phyloP scores from a whole-genome alignment of 2,113 vertebrate species.

The Pseudorectes ferrugineus region DNA sequence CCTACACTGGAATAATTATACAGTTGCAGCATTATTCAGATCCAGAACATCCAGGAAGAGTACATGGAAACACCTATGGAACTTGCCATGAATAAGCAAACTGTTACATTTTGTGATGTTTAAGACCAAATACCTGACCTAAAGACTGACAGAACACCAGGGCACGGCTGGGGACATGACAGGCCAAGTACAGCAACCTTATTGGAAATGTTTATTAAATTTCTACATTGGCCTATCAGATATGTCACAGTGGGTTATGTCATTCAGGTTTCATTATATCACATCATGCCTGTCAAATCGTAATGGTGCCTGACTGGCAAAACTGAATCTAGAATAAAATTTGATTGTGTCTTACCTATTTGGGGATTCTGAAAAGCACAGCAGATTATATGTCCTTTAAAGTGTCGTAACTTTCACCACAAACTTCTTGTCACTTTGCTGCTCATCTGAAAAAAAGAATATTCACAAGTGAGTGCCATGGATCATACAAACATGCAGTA shows the following conservation, averaged over 20 bases:
- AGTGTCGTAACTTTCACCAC: not conserved
- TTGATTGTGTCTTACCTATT: slow-evolving; percentile 36
- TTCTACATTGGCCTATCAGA: not conserved
- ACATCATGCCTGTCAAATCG: not conserved
- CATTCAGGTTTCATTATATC: slow-evolving; percentile 14
- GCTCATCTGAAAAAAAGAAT: not conserved
- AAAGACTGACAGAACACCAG: not conserved
- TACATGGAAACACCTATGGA: not conserved
- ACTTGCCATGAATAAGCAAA: not conserved
- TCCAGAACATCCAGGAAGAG: not conserved
- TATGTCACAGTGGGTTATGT: slow-evolving; percentile 16
- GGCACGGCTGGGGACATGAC: not conserved
- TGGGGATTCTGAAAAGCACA: slow-evolving; percentile 57
- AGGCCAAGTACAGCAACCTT: not conserved
- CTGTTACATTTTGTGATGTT: not conserved
- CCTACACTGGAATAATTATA: not conserved
- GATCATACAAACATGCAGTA: not conserved
- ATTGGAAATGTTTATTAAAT: slow-evolving; percentile 16
- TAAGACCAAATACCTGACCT: not conserved
- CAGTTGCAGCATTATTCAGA: not conserved
- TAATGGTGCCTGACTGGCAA: slow-evolving; percentile 23
- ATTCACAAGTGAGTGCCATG: not conserved
- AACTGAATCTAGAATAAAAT: slow-evolving; percentile 20
- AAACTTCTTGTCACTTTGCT: not conserved
- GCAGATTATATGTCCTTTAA: slow-evolving; percentile 46